Conservation (phyloP, 2,888 invertebrate species). For the Helicoverpa assulta region DNA sequence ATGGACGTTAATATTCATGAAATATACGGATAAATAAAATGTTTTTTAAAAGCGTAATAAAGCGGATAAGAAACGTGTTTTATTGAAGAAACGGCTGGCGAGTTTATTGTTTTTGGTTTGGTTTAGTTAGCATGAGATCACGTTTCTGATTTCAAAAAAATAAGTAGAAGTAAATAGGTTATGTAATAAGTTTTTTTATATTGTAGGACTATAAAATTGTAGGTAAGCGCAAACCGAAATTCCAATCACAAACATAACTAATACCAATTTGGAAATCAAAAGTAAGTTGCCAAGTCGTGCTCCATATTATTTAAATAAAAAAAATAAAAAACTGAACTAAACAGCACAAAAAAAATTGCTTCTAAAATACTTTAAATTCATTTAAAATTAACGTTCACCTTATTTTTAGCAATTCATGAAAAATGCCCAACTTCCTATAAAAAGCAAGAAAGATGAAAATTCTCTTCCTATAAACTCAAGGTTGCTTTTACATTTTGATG, state of each 20-base stretch:
- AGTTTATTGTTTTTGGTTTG: neutral
- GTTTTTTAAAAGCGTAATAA: neutral
- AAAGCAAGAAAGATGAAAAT: slow-evolving; percentile 5
- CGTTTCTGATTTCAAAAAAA: neutral
- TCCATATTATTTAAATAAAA: too few species aligned
- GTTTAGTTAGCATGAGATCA: neutral
- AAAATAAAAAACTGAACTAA: too few species aligned
- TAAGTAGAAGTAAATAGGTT: neutral
- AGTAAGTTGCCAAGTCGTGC: too few species aligned
- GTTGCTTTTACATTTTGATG: slow-evolving; percentile 22
- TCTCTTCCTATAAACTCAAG: too few species aligned
- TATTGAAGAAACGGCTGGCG: neutral
- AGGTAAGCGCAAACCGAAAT: too few species aligned
- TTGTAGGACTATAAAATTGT: too few species aligned
- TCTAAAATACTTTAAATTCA: too few species aligned
- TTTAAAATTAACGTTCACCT: neutral
- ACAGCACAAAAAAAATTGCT: too few species aligned
- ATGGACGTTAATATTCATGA: slow-evolving; percentile 46
- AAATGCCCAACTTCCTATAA: neutral
- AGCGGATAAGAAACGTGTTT: neutral
- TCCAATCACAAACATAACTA: too few species aligned
- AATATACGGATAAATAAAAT: slow-evolving; percentile 31
- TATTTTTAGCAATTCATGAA: neutral
- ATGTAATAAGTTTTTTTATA: too few species aligned
- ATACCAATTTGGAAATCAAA: too few species aligned